A percentile compares a stretch with the other conserved stretches of the same genome.
Evolutionary conservation across 1,140 invertebrate species (phyloP).

Genomic region (Diachasma alloeum): DNA sequence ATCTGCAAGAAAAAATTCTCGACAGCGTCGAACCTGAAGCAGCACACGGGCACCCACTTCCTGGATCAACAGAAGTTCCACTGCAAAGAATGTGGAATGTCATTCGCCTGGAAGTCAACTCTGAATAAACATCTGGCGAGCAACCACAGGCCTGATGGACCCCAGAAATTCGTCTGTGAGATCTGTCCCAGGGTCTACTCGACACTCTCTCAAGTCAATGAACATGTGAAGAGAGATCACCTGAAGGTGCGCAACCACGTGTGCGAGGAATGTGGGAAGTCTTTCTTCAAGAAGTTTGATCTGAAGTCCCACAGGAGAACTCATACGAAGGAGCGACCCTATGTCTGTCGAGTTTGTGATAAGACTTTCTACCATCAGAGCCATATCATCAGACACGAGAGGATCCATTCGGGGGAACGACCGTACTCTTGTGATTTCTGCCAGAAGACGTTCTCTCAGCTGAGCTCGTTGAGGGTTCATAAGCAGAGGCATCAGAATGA

Average conservation of each 20-base stretch:
- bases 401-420: slow-evolving; percentile 60
- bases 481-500: slow-evolving; percentile 44
- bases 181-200: slow-evolving; percentile 58
- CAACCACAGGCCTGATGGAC: slow-evolving; percentile 50
- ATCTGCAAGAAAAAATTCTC: slow-evolving; percentile 55
- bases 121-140: slow-evolving; percentile 56
- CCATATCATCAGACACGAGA: slow-evolving; percentile 57
- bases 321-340: slow-evolving; percentile 67
- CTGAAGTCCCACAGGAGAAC: slow-evolving; percentile 60
- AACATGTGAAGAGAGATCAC: slow-evolving; percentile 44
- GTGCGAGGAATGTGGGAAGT: slow-evolving; percentile 54
- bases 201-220: slow-evolving; percentile 55
- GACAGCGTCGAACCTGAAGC: slow-evolving; percentile 53
- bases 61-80: slow-evolving; percentile 55
- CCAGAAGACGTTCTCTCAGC: slow-evolving; percentile 50
- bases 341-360: slow-evolving; percentile 65
- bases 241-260: slow-evolving; percentile 53
- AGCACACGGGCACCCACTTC: slow-evolving; percentile 57
- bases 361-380: slow-evolving; percentile 64
- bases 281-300: slow-evolving; percentile 60
- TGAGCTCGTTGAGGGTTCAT: slow-evolving; percentile 48
- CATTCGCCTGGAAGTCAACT: slow-evolving; percentile 59
- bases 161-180: slow-evolving; percentile 54
- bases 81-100: slow-evolving; percentile 54
- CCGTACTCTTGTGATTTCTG: slow-evolving; percentile 53